Conservation (phyloP, 2,888 invertebrate species). For the Ochropleura leucogaster region DNA sequence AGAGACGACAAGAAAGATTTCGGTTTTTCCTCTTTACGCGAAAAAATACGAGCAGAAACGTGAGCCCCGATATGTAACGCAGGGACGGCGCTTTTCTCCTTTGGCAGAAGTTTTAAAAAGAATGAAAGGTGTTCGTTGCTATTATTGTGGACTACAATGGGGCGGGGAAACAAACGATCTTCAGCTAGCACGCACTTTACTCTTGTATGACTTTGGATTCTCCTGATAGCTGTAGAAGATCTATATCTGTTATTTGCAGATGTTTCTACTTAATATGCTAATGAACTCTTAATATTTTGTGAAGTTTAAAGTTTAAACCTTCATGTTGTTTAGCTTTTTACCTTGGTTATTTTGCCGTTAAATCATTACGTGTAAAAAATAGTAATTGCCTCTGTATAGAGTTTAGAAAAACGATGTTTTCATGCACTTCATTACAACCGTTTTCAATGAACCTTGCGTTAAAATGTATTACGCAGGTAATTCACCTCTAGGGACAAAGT, state of each 20-base stretch:
- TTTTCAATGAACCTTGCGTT: constrained; percentile 51
- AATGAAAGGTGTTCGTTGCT: constrained; percentile 62
- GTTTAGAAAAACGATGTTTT: constrained; percentile 25
- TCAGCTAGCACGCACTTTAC: constrained; percentile 46
- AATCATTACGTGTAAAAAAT: constrained; percentile 7
- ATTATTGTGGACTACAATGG: constrained; percentile 58
- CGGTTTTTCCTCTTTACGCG: constrained; percentile 10
- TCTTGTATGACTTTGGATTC: constrained; percentile 31
- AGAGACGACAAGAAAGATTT: neutral
- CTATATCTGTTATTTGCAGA: constrained; percentile 5
- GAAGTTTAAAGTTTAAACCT: constrained; percentile 2
- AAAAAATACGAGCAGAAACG: constrained; percentile 17
- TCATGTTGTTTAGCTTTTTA: constrained; percentile 12
- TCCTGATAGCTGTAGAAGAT: constrained; percentile 17
- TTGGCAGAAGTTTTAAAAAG: constrained; percentile 57
- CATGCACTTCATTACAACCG: constrained; percentile 20
- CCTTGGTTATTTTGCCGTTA: neutral
- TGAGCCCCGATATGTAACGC: constrained; percentile 43
- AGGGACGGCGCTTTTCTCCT: constrained; percentile 42
- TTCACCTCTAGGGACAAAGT: constrained; percentile 64
- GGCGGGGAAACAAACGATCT: constrained; percentile 52
- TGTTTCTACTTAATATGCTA: constrained; percentile 39
- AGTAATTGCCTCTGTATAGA: constrained; percentile 8
- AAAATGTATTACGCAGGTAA: constrained; percentile 62
- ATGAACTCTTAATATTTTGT: constrained; percentile 32